Evolutionary conservation across 2,797 vertebrate species (phyloP).

Genomic region (Sarcophilus harrisii): DNA sequence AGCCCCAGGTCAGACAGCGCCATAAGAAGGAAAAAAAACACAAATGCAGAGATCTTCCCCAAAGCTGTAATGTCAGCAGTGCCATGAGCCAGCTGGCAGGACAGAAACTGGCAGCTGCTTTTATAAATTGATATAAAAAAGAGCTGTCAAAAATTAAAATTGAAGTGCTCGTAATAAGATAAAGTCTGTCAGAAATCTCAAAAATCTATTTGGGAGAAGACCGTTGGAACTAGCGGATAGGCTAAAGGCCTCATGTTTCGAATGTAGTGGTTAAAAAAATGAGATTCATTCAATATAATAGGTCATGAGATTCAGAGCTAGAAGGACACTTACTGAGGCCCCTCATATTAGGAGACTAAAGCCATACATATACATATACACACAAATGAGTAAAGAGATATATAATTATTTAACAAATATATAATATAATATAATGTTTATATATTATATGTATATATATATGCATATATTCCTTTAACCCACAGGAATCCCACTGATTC

Average conservation of each 20-base stretch:
- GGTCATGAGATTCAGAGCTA: neutral
- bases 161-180: neutral
- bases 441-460: no score
- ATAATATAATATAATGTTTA: no score
- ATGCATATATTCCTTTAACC: neutral
- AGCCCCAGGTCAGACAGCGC: neutral
- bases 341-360: neutral
- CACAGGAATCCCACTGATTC: neutral
- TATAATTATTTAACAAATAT: no score
- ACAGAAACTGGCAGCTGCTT: neutral
- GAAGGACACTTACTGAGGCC: neutral
- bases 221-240: neutral
- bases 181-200: neutral
- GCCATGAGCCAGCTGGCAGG: constrained; percentile 20
- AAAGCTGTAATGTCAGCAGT: neutral
- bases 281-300: neutral
- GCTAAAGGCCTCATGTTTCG: neutral
- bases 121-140: constrained; percentile 45
- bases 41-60: neutral
- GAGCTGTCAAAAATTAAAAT: constrained; percentile 21
- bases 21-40: neutral
- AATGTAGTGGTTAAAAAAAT: neutral
- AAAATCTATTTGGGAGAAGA: neutral
- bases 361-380: neutral
- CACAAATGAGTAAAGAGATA: no score